These are phyloP conservation scores for Donacobius atricapilla DNA, from an alignment of 2,113 vertebrate species.

Conservation along the genomic window DNA sequence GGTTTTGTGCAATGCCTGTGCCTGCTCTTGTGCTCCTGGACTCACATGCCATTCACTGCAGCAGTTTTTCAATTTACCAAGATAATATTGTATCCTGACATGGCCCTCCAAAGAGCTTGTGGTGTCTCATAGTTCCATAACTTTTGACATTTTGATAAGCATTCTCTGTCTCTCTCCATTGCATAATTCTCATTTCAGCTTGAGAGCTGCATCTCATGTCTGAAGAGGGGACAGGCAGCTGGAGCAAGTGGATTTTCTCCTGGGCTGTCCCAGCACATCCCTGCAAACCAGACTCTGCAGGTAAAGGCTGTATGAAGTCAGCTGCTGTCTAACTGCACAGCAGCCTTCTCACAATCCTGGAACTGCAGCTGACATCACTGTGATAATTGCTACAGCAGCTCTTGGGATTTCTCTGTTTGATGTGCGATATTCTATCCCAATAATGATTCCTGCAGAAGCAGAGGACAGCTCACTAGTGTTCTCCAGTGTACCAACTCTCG, in stretches of 20 bases:
- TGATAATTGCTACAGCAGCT: background rate
- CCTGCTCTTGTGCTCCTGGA: background rate
- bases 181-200: background rate
- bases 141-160: background rate
- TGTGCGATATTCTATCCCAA: background rate
- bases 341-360: background rate
- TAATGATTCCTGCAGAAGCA: background rate
- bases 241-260: background rate
- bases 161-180: background rate
- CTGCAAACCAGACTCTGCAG: background rate
- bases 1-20: background rate
- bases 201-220: background rate
- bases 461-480: background rate
- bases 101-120: background rate
- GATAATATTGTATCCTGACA: background rate
- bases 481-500: background rate
- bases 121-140: background rate
- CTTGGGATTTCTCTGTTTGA: background rate
- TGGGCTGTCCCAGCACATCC: background rate
- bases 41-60: background rate
- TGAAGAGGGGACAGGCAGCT: background rate
- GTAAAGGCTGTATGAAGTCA: background rate
- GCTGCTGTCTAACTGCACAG: background rate
- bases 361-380: fast-evolving
- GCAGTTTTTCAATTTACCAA: background rate